Evolutionary conservation across 2,888 invertebrate species (phyloP), one percentile per base, ranked within the genome.

Genomic region (Apodemia hepburni): DNA sequence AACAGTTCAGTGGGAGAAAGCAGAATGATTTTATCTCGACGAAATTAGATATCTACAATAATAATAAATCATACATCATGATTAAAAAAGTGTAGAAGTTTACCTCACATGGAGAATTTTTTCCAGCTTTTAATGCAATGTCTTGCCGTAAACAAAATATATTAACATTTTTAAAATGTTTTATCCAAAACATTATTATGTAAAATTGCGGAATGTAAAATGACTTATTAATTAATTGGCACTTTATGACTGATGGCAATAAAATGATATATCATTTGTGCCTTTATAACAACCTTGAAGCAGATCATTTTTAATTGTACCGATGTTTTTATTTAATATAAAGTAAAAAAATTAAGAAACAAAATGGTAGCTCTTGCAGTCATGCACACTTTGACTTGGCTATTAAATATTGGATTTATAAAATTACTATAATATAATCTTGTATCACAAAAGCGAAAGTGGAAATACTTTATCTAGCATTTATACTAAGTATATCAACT

Each of bases 161-260:
- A 18, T 22, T 11, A 12, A 18, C n/a, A 18, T 51, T 12, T 12
- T 38, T 7, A 12, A 38, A 38, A 12, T 12, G 38, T 38, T 11
- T 17, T 51, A 22, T 51, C 22, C 51, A 51, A 51, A 51, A 51
- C 51, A 51, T 18, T 12, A 51, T 51, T 12, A 51, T 51, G n/a
- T 51, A 51, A 51, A 51, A 51, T 51, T 22, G 51, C 9, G 27
- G 27, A 54, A 54, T 54, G 27, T 54, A 22, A 54, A 22, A 54
- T 54, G 18, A 54, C 54, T 54, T 54, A 54, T 54, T 15, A 54
- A 54, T 22, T 54, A 54, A 22, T 54, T 54, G 54, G 54, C 54
- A 54, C 54, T 54, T 1, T 54, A 22, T 27, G 4, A 54, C 42
- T 42, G 42, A 42, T 42, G 42, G 12, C 27, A 27, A 27, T 54